These are phyloP conservation scores for Sarcophaga peregrina DNA, from an alignment of 1,140 invertebrate genomes.

Conservation along the genomic window DNA sequence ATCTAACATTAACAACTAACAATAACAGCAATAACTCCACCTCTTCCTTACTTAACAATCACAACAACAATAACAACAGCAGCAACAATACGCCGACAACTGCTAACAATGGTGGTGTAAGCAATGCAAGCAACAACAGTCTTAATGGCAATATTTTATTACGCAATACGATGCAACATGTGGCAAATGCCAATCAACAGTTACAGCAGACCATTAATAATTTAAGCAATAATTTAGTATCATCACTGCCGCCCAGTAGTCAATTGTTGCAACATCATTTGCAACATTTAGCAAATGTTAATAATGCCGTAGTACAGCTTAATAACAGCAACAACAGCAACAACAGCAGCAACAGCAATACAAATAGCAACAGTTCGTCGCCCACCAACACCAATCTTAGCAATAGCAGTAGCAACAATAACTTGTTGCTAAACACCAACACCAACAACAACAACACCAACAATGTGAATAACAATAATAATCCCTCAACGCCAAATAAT, in stretches of 20 bases:
- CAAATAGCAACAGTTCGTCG: conserved; percentile 50
- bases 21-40: background rate
- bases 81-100: conserved; percentile 15
- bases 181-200: conserved; percentile 46
- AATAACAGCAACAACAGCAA: conserved; percentile 55
- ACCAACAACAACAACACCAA: conserved; percentile 41
- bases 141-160: conserved; percentile 40
- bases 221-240: conserved; percentile 53
- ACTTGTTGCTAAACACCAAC: conserved; percentile 52
- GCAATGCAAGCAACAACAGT: conserved; percentile 43
- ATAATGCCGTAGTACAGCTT: conserved; percentile 60
- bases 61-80: conserved; percentile 38
- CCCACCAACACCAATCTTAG: conserved; percentile 51
- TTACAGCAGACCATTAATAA: conserved; percentile 53
- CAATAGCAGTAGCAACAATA: conserved; percentile 59
- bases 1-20: conserved; percentile 31
- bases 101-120: conserved; percentile 43
- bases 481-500: conserved; percentile 49
- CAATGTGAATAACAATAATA: conserved; percentile 48
- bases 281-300: conserved; percentile 64
- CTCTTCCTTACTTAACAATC: background rate
- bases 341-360: conserved; percentile 54
- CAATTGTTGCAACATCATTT: conserved; percentile 65
- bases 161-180: conserved; percentile 51
- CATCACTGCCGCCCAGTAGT: conserved; percentile 58